Evolutionary conservation across 1,140 invertebrate species (phyloP).

Genomic region (Lerema accius): DNA sequence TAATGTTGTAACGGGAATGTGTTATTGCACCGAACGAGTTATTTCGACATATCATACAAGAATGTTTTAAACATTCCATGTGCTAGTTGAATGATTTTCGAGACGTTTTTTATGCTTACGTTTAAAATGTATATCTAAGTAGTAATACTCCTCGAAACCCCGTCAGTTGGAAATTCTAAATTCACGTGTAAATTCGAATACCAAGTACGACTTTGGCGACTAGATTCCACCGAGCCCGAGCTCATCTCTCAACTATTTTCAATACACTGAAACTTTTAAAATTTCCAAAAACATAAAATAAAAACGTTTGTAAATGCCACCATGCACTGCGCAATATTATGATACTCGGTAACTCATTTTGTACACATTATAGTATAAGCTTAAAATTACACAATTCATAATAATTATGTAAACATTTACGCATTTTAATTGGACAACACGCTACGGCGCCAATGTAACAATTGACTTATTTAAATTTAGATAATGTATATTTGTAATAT

Average conservation of each 20-base stretch:
- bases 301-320: neutral
- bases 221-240: constrained; percentile 21
- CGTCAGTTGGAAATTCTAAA: neutral
- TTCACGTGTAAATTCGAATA: neutral
- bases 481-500: constrained; percentile 29
- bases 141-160: neutral
- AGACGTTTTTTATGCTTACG: neutral
- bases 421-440: neutral
- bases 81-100: constrained; percentile 7
- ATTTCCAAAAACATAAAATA: neutral
- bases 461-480: constrained; percentile 26
- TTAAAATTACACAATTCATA: neutral
- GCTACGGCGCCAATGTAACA: constrained; percentile 15
- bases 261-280: constrained; percentile 4
- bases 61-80: constrained; percentile 21
- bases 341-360: constrained; percentile 14
- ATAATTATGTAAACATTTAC: neutral
- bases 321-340: neutral
- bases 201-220: constrained; percentile 11
- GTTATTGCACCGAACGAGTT: constrained; percentile 39
- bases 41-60: neutral
- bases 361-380: neutral
- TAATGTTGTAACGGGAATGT: constrained; percentile 31
- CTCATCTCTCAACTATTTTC: constrained; percentile 11
- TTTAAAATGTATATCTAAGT: neutral